These are phyloP conservation scores for Leptopilina clavipes DNA, from an alignment of 1,140 invertebrate genomes.

Conservation along the genomic window DNA sequence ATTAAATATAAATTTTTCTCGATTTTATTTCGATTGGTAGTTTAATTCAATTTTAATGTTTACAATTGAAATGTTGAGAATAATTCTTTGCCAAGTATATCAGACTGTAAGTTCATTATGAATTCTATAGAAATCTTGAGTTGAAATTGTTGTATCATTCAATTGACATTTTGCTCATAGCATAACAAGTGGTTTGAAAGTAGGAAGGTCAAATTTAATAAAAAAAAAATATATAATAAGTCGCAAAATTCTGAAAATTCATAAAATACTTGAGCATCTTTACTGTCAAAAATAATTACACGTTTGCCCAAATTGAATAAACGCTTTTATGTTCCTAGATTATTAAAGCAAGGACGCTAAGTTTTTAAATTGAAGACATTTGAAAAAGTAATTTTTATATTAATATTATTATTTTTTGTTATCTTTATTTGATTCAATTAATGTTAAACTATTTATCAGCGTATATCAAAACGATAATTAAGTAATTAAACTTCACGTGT, in stretches of 20 bases:
- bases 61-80: slow-evolving; percentile 12
- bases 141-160: slow-evolving; percentile 20
- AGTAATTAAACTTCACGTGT: not conserved
- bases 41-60: not conserved
- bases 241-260: not conserved
- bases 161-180: slow-evolving; percentile 19
- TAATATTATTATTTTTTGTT: not conserved
- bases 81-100: not conserved
- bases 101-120: not conserved
- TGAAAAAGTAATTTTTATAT: not conserved
- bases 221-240: not conserved
- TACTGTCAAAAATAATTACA: slow-evolving; percentile 6
- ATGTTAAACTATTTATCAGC: not conserved
- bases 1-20: not conserved
- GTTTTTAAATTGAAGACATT: not conserved
- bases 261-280: not conserved
- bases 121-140: slow-evolving; percentile 17
- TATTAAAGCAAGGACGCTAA: slow-evolving; percentile 1
- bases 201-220: slow-evolving; percentile 18
- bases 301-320: not conserved
- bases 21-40: too few species aligned
- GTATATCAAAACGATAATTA: not conserved
- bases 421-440: not conserved
- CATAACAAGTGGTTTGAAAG: slow-evolving; percentile 12
- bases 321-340: not conserved